These are phyloP conservation scores for Cynocephalus volans DNA, from an alignment of 2,113 vertebrate genomes.

Conservation along the genomic window DNA sequence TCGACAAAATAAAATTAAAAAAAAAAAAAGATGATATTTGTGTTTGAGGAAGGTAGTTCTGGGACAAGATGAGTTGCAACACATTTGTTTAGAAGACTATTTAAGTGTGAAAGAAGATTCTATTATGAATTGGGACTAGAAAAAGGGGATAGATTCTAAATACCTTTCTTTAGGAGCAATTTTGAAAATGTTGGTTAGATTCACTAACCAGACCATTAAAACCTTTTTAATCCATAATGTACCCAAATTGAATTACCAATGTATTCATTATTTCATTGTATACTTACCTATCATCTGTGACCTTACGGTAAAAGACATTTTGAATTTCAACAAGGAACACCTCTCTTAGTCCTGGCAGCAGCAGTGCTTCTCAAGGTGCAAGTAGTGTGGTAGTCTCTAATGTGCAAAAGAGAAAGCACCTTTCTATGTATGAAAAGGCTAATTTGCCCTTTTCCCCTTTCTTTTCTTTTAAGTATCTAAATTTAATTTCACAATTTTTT, in stretches of 20 bases:
- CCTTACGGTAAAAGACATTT: neutral
- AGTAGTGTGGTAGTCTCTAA: neutral
- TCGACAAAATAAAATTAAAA: too few relatives aligned
- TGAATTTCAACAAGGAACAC: neutral
- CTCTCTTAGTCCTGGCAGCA: neutral
- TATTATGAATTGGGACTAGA: neutral
- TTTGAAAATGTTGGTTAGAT: slow-evolving; percentile 15
- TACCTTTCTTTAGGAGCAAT: neutral
- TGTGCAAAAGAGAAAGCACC: neutral
- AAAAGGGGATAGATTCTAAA: neutral
- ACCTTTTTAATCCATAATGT: neutral
- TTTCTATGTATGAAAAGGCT: neutral
- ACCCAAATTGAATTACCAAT: neutral
- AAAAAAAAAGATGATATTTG: neutral
- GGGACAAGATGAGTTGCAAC: neutral
- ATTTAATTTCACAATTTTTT: neutral
- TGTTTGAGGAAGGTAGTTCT: slow-evolving; percentile 12
- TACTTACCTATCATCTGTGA: neutral
- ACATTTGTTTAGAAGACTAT: neutral
- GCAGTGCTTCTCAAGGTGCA: neutral
- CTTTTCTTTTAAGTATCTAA: neutral
- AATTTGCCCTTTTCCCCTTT: neutral
- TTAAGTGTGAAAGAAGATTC: slow-evolving; percentile 8
- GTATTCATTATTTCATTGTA: slow-evolving; percentile 35
- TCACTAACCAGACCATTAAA: slow-evolving; percentile 9